These are phyloP conservation scores for Amphiprion ocellaris DNA, from an alignment of 2,113 vertebrate species.

Conservation along the genomic window DNA sequence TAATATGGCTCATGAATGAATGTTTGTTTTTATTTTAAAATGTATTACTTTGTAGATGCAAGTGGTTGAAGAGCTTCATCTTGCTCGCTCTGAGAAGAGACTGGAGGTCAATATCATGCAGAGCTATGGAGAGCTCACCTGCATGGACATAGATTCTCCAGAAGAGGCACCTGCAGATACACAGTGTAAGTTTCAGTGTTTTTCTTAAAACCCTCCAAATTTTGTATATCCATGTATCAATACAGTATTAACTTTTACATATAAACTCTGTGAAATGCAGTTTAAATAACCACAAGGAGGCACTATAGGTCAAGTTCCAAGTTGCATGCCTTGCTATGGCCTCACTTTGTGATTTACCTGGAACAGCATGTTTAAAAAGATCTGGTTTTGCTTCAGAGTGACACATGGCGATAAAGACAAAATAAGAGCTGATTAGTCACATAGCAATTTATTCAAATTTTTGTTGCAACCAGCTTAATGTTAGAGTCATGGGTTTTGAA, in stretches of 20 bases:
- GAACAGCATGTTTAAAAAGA: no score
- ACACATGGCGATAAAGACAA: no score
- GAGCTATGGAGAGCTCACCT: slow-evolving; percentile 89
- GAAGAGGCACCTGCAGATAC: slow-evolving; percentile 80
- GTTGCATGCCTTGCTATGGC: no score
- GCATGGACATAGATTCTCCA: slow-evolving; percentile 91
- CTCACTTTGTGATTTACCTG: no score
- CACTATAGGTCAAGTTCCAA: no score
- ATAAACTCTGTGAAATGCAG: neutral
- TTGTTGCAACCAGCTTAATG: no score
- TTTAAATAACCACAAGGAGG: neutral
- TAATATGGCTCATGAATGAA: neutral
- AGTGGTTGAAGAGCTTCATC: slow-evolving; percentile 90
- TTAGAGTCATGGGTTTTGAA: no score
- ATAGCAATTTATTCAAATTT: no score
- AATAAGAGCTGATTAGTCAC: no score
- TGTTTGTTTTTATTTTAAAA: slow-evolving; percentile 16
- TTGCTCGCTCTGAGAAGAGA: slow-evolving; percentile 87
- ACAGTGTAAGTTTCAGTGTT: slow-evolving; percentile 73
- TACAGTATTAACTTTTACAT: neutral
- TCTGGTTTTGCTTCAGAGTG: no score
- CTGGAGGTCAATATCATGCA: slow-evolving; percentile 85
- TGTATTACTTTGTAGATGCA: slow-evolving; percentile 83
- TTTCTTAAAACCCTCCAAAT: neutral
- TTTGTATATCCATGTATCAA: accelerated